Percentiles rank a stretch among this genome's conserved stretches.
Evolutionary conservation across 2,797 vertebrate genomes (phyloP).

Genomic region (Schizopygopsis pylzovi): DNA sequence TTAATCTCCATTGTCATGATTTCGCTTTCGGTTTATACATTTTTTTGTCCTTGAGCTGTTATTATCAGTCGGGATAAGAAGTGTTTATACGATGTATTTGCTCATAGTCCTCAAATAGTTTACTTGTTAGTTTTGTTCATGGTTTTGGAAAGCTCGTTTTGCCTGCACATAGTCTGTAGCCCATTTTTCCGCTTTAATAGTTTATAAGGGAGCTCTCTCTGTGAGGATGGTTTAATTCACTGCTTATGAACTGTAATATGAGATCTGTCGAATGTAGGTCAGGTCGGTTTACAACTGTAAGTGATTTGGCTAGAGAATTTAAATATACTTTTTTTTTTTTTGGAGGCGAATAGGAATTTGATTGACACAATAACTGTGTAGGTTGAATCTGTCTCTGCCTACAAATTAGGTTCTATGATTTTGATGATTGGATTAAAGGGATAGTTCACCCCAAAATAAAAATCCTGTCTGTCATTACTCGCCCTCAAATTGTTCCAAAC

Average conservation of each 20-base stretch:
- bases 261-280: conserved; percentile 62
- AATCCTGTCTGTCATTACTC: background rate
- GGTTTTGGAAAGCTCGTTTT: background rate
- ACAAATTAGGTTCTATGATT: background rate
- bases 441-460: background rate
- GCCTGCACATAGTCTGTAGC: background rate
- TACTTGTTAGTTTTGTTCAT: background rate
- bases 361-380: background rate
- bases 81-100: background rate
- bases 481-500: background rate
- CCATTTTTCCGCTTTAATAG: background rate
- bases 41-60: background rate
- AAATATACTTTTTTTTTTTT: background rate
- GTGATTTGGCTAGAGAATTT: conserved; percentile 8
- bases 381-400: background rate
- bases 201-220: background rate
- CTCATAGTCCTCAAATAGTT: background rate
- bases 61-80: background rate
- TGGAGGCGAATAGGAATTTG: background rate
- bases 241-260: conserved; percentile 51
- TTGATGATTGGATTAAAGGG: background rate
- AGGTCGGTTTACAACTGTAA: conserved; percentile 44
- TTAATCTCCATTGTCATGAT: background rate
- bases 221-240: conserved; percentile 46
- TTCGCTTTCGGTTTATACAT: background rate